Conservation (phyloP, 2,888 invertebrate genomes). For the Lumbricus terrestris region DNA sequence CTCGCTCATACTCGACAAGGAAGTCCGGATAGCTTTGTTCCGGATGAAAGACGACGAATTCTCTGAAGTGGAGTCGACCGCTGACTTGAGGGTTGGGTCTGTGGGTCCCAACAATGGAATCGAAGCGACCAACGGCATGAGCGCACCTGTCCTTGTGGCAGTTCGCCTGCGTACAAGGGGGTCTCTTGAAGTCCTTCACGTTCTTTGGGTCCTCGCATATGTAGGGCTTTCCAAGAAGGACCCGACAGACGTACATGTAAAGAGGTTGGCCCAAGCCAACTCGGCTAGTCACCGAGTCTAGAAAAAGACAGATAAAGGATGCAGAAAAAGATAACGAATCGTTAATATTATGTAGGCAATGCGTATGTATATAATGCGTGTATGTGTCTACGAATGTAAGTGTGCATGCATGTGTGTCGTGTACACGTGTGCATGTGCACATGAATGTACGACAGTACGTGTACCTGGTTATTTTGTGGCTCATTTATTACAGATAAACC, state of each 20-base stretch:
- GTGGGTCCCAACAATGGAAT: constrained; percentile 27
- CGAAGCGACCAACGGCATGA: background rate
- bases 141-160: constrained; percentile 9
- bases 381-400: no score
- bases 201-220: constrained; percentile 17
- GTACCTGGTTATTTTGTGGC: no score
- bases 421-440: no score
- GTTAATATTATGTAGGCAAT: no score
- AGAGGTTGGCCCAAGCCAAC: constrained; percentile 6
- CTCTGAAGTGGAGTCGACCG: constrained; percentile 39
- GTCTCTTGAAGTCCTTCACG: background rate
- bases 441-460: no score
- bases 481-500: no score
- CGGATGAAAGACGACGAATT: constrained; percentile 44
- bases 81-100: background rate
- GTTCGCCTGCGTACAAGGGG: background rate
- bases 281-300: constrained; percentile 13
- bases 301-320: background rate
- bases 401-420: no score
- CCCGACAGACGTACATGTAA: constrained; percentile 24
- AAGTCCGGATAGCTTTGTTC: constrained; percentile 44
- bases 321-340: background rate
- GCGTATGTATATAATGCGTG: no score
- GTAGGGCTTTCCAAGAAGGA: constrained; percentile 22
- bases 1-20: constrained; percentile 34